phyloP scores from a whole-genome alignment of 2,113 vertebrate genomes.

The Clinocottus analis region DNA sequence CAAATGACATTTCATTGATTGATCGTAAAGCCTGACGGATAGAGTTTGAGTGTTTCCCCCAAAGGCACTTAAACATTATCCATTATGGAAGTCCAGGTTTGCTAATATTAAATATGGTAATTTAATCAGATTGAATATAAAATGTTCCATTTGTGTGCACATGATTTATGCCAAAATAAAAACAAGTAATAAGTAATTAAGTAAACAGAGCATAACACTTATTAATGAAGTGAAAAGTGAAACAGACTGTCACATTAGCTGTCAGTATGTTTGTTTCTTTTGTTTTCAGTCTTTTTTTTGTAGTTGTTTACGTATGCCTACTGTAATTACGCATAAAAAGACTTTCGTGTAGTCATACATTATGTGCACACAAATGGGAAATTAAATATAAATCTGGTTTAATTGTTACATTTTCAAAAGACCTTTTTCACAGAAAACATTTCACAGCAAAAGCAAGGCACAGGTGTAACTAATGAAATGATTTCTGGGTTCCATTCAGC shows the following conservation, averaged over 20 bases:
- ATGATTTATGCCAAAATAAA: background rate
- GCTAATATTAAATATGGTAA: background rate
- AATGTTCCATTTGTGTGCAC: background rate
- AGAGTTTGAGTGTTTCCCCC: background rate
- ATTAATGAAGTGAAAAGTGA: background rate
- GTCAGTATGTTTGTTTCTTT: background rate
- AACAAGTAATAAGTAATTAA: background rate
- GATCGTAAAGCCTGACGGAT: background rate
- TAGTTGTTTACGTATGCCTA: background rate
- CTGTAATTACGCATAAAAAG: background rate
- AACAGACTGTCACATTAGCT: background rate
- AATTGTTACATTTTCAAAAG: background rate
- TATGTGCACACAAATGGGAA: background rate
- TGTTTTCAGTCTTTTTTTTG: background rate
- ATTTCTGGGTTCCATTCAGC: background rate
- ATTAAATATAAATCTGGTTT: background rate
- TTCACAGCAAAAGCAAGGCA: background rate
- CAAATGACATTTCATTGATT: background rate
- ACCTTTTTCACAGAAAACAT: background rate
- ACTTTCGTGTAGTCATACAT: background rate
- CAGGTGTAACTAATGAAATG: background rate
- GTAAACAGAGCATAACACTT: background rate
- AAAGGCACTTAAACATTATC: background rate
- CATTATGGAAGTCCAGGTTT: background rate
- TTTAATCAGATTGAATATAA: background rate